Conservation (phyloP, 2,797 vertebrate species). For the Danionella dracula region DNA sequence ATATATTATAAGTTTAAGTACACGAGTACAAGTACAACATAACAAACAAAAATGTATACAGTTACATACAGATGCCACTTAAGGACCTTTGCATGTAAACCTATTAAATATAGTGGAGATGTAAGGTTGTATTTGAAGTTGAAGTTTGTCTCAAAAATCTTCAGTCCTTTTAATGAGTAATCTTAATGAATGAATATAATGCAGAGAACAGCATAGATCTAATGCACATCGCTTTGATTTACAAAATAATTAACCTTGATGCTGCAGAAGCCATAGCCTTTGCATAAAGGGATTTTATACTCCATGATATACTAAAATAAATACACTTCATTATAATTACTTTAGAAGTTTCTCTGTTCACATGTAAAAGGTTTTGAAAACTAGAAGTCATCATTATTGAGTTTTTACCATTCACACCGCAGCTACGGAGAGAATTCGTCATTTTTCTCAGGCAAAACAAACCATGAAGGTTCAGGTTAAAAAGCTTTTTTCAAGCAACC, state of each 20-base stretch:
- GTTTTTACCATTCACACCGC: neutral
- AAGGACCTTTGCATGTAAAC: too few relatives aligned
- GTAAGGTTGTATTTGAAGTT: too few relatives aligned
- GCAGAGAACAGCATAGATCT: neutral
- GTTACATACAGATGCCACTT: too few relatives aligned
- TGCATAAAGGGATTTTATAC: neutral
- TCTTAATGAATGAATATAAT: neutral
- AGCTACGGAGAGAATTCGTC: neutral
- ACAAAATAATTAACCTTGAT: neutral
- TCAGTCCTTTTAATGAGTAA: too few relatives aligned
- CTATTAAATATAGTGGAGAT: too few relatives aligned
- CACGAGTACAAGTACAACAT: too few relatives aligned
- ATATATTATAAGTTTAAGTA: too few relatives aligned
- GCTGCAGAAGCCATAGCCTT: neutral
- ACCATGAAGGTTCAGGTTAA: too few relatives aligned
- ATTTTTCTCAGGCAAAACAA: neutral
- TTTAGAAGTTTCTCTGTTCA: too few relatives aligned
- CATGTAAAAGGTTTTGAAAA: neutral
- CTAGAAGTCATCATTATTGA: slow-evolving; percentile 3
- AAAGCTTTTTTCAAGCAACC: too few relatives aligned
- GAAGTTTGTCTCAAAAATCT: too few relatives aligned
- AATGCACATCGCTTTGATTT: neutral
- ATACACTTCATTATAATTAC: neutral
- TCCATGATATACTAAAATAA: neutral
- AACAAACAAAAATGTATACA: too few relatives aligned